Evolutionary conservation across 1,140 invertebrate species (phyloP), one percentile per base, ranked within the genome.

Genomic region (Cepaea nemoralis): DNA sequence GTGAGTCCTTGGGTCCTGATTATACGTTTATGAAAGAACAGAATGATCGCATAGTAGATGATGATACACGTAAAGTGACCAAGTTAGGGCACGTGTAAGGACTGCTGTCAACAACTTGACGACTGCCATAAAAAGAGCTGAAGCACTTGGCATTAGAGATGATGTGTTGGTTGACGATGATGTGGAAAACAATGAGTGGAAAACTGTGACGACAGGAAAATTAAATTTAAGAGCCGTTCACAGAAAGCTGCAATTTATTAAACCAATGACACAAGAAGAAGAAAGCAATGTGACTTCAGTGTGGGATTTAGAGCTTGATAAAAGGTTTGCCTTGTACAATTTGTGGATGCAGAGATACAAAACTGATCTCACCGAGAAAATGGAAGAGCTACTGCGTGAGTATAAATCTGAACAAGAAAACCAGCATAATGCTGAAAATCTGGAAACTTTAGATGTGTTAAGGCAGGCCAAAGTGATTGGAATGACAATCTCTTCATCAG

Each of bases 401-500:
- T 79, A 75, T 27, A 66, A 40, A 8, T 79, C 73, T 35, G 27
- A 50, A 0, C 6, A 45, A 27, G 71, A 55, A 19, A 67, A 45
- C 3, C 59, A 80, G 50, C 27, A 50, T 24, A 73, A 83, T 40
- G 59, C 76, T 0, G 63, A 78, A 31, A 33, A 35, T 22, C 19
- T 33, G n/a, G 70, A 66, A 27, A 77, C 79, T 37, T 22, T 69
- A 14, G 2, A 22, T n/a, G 76, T 84, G 27, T 66, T 84, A 42
- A 33, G 35, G 6, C 42, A 70, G 37, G 80, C 77, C 16, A 69
- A 50, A 19, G 73, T 84, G 6, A 82, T 84, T 74, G 89, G 86
- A 22, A 87, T 69, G 89, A 90, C 89, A 40, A 90, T 88, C 19
- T 88, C 89, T 19, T 87, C 87, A 16, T 87, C 89, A 19, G 87